phyloP scores from a whole-genome alignment of 30 jellyfish, hydroid and myxozoan genomes.

The Turritopsis dohrnii region DNA sequence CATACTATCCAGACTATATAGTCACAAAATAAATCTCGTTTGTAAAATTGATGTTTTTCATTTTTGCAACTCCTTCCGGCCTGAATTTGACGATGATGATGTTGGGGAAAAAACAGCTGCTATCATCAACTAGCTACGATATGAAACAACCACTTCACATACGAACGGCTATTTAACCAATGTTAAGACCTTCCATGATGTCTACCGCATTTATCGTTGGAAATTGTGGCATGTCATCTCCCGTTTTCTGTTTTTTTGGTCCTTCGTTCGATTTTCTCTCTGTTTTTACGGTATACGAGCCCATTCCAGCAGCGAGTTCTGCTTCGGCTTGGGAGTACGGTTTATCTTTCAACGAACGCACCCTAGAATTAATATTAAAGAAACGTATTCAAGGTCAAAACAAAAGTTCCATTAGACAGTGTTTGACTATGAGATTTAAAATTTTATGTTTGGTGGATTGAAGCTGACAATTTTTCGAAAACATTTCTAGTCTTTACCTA shows the following conservation, averaged over 20 bases:
- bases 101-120: no score
- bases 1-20: no score
- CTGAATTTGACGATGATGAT: no score
- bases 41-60: no score
- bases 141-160: not conserved
- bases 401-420: no score
- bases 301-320: constrained; percentile 99
- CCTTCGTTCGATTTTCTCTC: constrained; percentile 18
- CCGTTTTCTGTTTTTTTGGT: not conserved
- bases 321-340: constrained; percentile 97
- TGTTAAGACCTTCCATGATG: constrained; percentile 3
- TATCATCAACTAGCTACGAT: no score
- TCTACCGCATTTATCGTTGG: not conserved
- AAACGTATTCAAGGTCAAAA: not conserved
- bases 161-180: not conserved
- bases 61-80: no score
- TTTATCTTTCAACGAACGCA: constrained; percentile 64
- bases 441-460: no score
- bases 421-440: no score
- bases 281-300: constrained; percentile 76
- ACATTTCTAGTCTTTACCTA: no score
- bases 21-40: no score
- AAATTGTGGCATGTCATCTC: not conserved
- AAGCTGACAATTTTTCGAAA: no score
- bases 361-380: constrained; percentile 20